Evolutionary conservation across 1,140 invertebrate genomes (phyloP), one percentile per base, ranked within the genome.

Genomic region (Apis dorsata): DNA sequence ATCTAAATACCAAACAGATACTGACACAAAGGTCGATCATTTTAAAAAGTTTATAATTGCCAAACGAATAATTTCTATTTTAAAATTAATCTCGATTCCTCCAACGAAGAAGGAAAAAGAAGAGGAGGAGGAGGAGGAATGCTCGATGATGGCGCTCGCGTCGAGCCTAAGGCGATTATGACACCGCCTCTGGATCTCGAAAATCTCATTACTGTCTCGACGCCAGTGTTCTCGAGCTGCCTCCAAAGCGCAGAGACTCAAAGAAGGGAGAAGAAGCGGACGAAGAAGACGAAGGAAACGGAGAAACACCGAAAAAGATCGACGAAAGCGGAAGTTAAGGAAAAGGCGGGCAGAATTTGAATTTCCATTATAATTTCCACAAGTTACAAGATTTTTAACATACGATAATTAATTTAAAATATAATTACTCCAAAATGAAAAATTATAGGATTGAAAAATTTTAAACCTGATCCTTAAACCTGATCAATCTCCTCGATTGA

Each of bases 131-230:
- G 1, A 10, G 2, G 5, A 34, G 1, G 8, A 49, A 13, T 63
- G 13, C 12, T 59, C 19, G 34, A 34, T 19, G 59, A 24, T 11
- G 19, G 15, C 68, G 55, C 7, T 10, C 53, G 63, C 63, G 80
- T 66, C 55, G 72, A 78, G 69, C 69, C 73, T 83, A 85, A 85
- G 80, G 74, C 84, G 80, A 85, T 85, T 85, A 78, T 51, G 63
- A 21, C 10, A 65, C 59, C 57, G 65, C 66, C 51, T 51, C 12
- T 76, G 51, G 72, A 76, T 76, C 72, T 85, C 24, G 62, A 69
- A 83, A 85, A 85, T 85, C 80, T 85, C 84, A 75, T 85, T 85
- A 85, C 57, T 12, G 63, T 78, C 74, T 85, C 69, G 59, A 77
- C 72, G 63, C 17, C 44, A 12, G 34, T 62, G 63, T 77, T 69